A percentile compares a stretch with the other conserved stretches of the same genome.
These are phyloP conservation scores for Cyprinodon diabolis DNA, from an alignment of 2,797 vertebrate species.

Conservation along the genomic window DNA sequence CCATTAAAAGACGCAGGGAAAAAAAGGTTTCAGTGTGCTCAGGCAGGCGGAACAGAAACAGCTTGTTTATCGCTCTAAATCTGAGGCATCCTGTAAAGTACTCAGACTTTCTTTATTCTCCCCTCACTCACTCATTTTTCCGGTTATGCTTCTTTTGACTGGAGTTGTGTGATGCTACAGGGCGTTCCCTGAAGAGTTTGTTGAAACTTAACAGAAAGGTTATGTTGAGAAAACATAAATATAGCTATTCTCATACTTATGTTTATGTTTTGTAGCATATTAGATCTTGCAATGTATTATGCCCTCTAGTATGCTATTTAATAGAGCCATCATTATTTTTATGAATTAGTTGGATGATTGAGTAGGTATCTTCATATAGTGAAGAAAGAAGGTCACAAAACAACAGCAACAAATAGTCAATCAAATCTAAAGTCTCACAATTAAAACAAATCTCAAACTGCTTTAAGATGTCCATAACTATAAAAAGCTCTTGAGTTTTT, in stretches of 20 bases:
- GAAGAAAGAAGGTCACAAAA: neutral
- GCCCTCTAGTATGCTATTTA: conserved; percentile 40
- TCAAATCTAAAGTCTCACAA: conserved; percentile 34
- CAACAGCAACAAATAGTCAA: neutral
- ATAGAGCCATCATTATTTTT: conserved; percentile 52
- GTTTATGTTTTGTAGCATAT: conserved; percentile 52
- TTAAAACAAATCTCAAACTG: neutral
- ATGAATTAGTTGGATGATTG: neutral
- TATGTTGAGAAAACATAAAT: conserved; percentile 48
- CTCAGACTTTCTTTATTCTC: conserved; percentile 43
- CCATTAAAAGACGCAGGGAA: conserved; percentile 68
- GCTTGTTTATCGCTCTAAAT: conserved; percentile 72
- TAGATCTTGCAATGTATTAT: conserved; percentile 32
- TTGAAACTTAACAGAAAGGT: conserved; percentile 62
- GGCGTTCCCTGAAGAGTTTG: conserved; percentile 77
- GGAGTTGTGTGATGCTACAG: conserved; percentile 67
- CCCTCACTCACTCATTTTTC: conserved; percentile 1
- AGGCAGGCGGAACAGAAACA: conserved; percentile 76
- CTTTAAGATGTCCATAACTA: neutral
- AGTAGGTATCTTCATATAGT: neutral
- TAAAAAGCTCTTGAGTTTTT: neutral
- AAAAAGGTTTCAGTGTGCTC: conserved; percentile 67
- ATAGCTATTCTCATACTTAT: conserved; percentile 40
- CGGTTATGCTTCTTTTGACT: conserved; percentile 36
- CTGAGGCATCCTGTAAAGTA: conserved; percentile 53